Conservation (phyloP, 2,797 vertebrate species). For the Pterois miles region DNA sequence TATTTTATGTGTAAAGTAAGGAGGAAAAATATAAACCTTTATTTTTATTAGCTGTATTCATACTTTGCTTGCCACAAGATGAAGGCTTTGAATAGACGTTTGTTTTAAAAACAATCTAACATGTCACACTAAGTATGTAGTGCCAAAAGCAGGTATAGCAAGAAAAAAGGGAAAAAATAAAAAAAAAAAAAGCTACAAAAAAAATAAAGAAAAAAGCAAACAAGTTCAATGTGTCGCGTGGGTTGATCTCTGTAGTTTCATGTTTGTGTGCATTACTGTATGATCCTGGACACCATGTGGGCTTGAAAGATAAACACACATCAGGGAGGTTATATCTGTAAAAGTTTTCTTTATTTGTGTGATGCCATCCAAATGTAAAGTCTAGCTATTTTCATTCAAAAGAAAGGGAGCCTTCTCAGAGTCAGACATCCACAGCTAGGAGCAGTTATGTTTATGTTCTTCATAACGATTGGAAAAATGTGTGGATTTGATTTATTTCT, state of each 20-base stretch:
- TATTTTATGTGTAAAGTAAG: conserved; percentile 97
- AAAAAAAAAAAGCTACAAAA: conserved; percentile 48
- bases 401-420: neutral
- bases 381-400: neutral
- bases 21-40: conserved; percentile 93
- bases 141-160: conserved; percentile 86
- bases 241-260: neutral
- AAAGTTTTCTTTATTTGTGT: neutral
- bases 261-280: neutral
- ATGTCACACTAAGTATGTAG: conserved; percentile 92
- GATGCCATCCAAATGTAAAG: too few relatives aligned
- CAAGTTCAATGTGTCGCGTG: conserved; percentile 15
- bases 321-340: neutral
- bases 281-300: neutral
- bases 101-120: conserved; percentile 91
- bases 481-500: neutral
- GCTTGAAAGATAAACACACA: neutral
- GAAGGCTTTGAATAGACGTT: conserved; percentile 93
- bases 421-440: neutral
- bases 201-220: conserved; percentile 73
- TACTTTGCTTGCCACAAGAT: conserved; percentile 93
- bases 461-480: neutral
- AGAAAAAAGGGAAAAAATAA: conserved; percentile 60
- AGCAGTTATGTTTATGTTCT: neutral
- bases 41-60: conserved; percentile 99